phyloP scores from a whole-genome alignment of 2,888 invertebrate genomes.

The Temnothorax rugatulus region DNA sequence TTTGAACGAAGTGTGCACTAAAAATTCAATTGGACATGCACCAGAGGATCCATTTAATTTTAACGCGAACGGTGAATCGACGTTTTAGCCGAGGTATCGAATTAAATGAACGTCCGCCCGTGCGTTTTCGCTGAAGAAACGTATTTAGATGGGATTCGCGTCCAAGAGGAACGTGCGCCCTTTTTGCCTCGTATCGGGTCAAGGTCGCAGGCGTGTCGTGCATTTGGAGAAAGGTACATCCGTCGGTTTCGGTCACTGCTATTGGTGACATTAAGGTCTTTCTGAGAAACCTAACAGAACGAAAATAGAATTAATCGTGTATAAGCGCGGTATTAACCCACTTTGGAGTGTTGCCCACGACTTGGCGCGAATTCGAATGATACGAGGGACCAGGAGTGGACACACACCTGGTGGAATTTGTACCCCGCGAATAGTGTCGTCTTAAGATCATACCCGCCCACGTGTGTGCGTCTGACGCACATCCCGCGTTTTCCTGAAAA shows the following conservation, averaged over 20 bases:
- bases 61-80: background rate
- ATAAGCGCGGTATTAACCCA: slow-evolving; percentile 21
- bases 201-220: background rate
- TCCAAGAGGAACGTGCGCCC: background rate
- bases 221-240: slow-evolving; percentile 20
- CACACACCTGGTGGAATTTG: slow-evolving; percentile 49
- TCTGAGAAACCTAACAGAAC: background rate
- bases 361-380: slow-evolving; percentile 25
- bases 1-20: background rate
- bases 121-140: background rate
- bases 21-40: background rate
- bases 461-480: background rate
- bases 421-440: slow-evolving; percentile 3
- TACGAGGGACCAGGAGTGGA: slow-evolving; percentile 6
- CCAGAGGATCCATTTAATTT: slow-evolving; percentile 5
- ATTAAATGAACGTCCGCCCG: background rate
- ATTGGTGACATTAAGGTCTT: slow-evolving; percentile 14
- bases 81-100: background rate
- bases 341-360: slow-evolving; percentile 62
- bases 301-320: slow-evolving; percentile 48
- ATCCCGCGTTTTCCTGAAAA: slow-evolving; percentile 15
- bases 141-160: background rate
- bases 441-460: slow-evolving; percentile 1
- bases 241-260: slow-evolving; percentile 36
- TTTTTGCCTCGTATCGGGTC: background rate